Percentiles rank a stretch among this genome's conserved stretches.
Evolutionary conservation across 2,888 invertebrate genomes (phyloP).

Genomic region (Synanthedon tipuliformis): DNA sequence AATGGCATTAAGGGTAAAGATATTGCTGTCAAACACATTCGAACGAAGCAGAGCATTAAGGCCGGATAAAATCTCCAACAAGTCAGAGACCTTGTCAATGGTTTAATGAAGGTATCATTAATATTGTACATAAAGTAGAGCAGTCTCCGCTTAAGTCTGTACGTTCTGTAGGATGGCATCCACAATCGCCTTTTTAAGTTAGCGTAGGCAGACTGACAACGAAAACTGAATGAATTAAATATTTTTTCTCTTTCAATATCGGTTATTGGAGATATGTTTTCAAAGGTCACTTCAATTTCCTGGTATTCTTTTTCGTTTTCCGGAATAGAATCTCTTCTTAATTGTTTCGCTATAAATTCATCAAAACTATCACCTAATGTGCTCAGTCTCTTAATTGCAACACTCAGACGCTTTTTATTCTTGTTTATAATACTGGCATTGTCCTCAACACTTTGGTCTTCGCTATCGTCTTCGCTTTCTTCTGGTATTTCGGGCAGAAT

Average conservation of each 20-base stretch:
- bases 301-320: slow-evolving; percentile 39
- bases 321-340: slow-evolving; percentile 41
- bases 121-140: slow-evolving; percentile 42
- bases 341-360: slow-evolving; percentile 55
- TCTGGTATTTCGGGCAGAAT: slow-evolving; percentile 67
- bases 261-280: slow-evolving; percentile 51
- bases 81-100: slow-evolving; percentile 51
- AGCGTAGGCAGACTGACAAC: slow-evolving; percentile 50
- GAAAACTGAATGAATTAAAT: slow-evolving; percentile 54
- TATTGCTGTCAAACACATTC: slow-evolving; percentile 43
- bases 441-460: slow-evolving; percentile 17
- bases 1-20: slow-evolving; percentile 41
- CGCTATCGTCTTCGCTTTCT: slow-evolving; percentile 46
- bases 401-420: slow-evolving; percentile 46
- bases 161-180: slow-evolving; percentile 57
- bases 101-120: slow-evolving; percentile 57
- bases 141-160: slow-evolving; percentile 43
- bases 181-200: slow-evolving; percentile 43
- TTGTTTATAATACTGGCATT: slow-evolving; percentile 21
- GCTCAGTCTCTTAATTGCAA: slow-evolving; percentile 64
- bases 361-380: slow-evolving; percentile 61
- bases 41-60: slow-evolving; percentile 42
- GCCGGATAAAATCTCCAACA: slow-evolving; percentile 62
- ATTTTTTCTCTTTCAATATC: slow-evolving; percentile 56
- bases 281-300: slow-evolving; percentile 54